Evolutionary conservation across 1,140 invertebrate genomes (phyloP), one percentile per base, ranked within the genome.

Genomic region (Hirudo medicinalis): DNA sequence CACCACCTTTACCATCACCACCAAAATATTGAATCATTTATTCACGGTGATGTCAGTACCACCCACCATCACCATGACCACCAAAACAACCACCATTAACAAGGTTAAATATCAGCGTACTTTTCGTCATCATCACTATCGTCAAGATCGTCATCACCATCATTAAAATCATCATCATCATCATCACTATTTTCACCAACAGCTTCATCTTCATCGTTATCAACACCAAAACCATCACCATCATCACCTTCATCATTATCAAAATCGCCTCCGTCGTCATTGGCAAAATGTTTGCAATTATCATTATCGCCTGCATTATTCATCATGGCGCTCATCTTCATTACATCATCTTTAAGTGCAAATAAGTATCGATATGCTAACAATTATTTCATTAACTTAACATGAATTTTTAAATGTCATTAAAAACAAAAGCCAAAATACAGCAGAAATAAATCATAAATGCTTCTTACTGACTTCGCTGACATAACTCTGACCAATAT

Each of bases 221-320:
- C 55, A 60, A 6, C 55, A 27, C 15, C 55, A 27, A 6, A 4
- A 60, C 15, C 55, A 27, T 15, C 55, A 4, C 15, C 55, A 15
- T 60, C 27, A n/a, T 11, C 57, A 20, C 17, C 57, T 11, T 63
- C 6, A n/a, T 63, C 57, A 63, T 63, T n/a, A 32, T n/a, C 57
- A 11, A 63, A 25, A 63, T 63, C 11, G 57, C 15, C 55, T 4
- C 20, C 55, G 29, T 22, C 6, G 9, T 63, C 57, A 63, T 63
- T 32, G 29, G 57, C 57, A 63, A 8, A 4, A 63, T 22, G 3
- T 63, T 63, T 22, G 57, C 57, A 22, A 63, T 32, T 11, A 63
- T 63, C 57, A 63, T 63, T 63, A 63, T 63, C 57, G 43, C 13
- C 43, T 49, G 43, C 43, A 49, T 49, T 49, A 49, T 49, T 49